These are phyloP conservation scores for Augochlorella aurata DNA, from an alignment of 2,888 invertebrate genomes.

Conservation along the genomic window DNA sequence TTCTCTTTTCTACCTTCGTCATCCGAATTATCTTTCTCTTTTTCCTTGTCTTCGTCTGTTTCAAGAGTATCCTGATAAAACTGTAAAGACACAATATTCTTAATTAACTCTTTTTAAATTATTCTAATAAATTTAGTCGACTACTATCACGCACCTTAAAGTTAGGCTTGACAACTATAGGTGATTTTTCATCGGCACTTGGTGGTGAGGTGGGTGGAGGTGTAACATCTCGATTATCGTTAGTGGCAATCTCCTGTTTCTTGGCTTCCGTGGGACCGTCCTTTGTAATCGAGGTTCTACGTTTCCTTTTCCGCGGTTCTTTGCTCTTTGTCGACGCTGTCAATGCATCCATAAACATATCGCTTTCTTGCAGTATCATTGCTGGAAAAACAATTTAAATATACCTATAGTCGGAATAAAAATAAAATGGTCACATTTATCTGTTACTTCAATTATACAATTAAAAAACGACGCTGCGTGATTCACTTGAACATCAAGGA, in stretches of 20 bases:
- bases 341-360: conserved; percentile 96
- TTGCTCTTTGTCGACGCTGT: conserved; percentile 89
- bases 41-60: conserved; percentile 85
- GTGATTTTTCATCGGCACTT: conserved; percentile 79
- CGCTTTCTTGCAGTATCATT: conserved; percentile 92
- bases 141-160: conserved; percentile 79
- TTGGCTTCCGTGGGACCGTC: conserved; percentile 85
- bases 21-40: conserved; percentile 70
- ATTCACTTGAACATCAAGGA: neutral
- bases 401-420: neutral
- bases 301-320: conserved; percentile 90
- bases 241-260: conserved; percentile 82
- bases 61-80: conserved; percentile 97
- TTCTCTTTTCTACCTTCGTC: conserved; percentile 69
- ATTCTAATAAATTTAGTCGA: too few relatives aligned
- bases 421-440: neutral
- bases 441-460: neutral
- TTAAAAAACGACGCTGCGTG: neutral
- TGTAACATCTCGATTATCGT: conserved; percentile 79
- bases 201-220: conserved; percentile 81
- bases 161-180: conserved; percentile 81
- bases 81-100: conserved; percentile 74
- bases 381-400: conserved; percentile 81
- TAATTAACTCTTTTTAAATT: neutral
- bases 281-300: conserved; percentile 88